A percentile compares a stretch with the other conserved stretches of the same genome.
Evolutionary conservation across 2,888 invertebrate genomes (phyloP).

Genomic region (Teleiodes luculella): DNA sequence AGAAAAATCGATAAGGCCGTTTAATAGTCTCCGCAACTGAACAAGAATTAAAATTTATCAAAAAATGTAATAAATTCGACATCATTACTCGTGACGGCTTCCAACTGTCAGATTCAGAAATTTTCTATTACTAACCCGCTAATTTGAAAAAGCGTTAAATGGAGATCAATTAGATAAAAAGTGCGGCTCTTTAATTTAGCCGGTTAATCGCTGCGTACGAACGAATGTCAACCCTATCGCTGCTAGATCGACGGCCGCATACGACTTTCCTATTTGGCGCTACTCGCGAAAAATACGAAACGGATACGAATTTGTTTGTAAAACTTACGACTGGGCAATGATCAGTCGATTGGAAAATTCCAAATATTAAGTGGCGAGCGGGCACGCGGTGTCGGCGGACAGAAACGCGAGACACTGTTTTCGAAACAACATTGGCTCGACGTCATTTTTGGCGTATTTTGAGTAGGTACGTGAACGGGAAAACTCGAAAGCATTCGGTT

Average conservation of each 20-base stretch:
- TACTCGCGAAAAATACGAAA: conserved; percentile 73
- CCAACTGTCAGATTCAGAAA: conserved; percentile 61
- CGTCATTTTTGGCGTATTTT: conserved; percentile 79
- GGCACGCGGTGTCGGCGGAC: conserved; percentile 63
- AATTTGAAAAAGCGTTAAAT: conserved; percentile 34
- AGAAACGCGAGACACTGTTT: conserved; percentile 75
- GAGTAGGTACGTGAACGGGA: conserved; percentile 76
- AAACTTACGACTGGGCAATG: conserved; percentile 65
- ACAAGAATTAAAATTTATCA: conserved; percentile 77
- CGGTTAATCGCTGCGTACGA: conserved; percentile 42
- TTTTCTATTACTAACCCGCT: conserved; percentile 61
- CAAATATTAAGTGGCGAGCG: conserved; percentile 66
- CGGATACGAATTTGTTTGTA: conserved; percentile 72
- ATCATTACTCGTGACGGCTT: conserved; percentile 73
- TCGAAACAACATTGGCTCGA: conserved; percentile 73
- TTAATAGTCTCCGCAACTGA: conserved; percentile 61
- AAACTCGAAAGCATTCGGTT: conserved; percentile 76
- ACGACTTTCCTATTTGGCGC: conserved; percentile 72
- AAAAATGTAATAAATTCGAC: conserved; percentile 79
- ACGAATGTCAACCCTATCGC: conserved; percentile 43
- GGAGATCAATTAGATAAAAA: conserved; percentile 26
- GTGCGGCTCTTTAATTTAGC: conserved; percentile 42
- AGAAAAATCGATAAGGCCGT: conserved; percentile 75
- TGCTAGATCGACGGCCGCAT: conserved; percentile 47
- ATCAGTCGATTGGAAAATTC: conserved; percentile 83